Evolutionary conservation across 2,113 vertebrate genomes (phyloP).

Genomic region (Phaethornis superciliosus): DNA sequence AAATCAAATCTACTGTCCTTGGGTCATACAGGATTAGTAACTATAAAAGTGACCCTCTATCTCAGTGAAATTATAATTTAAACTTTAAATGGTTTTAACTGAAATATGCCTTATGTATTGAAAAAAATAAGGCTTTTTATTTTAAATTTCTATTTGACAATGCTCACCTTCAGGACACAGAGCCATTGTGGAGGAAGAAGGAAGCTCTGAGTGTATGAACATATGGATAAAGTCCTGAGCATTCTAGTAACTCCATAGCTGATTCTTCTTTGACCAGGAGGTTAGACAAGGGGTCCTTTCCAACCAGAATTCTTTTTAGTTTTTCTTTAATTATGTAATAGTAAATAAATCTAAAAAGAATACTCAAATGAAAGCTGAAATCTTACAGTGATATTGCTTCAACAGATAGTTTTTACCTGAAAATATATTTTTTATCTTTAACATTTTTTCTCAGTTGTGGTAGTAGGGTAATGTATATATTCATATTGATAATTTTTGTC

Average conservation of each 20-base stretch:
- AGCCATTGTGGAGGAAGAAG: not conserved
- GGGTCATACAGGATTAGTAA: slow-evolving; percentile 20
- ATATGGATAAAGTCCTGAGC: not conserved
- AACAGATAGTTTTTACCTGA: not conserved
- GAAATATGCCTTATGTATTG: not conserved
- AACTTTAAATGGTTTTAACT: slow-evolving; percentile 32
- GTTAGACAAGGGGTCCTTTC: not conserved
- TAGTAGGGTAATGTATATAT: not conserved
- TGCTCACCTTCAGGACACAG: not conserved
- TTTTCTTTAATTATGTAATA: not conserved
- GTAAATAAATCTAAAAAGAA: not conserved
- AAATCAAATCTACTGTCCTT: slow-evolving; percentile 43
- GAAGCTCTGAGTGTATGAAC: not conserved
- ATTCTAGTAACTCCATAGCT: not conserved
- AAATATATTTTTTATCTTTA: not conserved
- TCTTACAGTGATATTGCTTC: not conserved
- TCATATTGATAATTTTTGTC: not conserved
- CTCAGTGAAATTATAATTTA: slow-evolving; percentile 20
- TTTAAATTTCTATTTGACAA: not conserved
- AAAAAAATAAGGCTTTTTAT: not conserved
- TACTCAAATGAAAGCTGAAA: not conserved
- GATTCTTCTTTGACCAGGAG: not conserved
- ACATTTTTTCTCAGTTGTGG: not conserved
- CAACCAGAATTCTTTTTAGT: not conserved
- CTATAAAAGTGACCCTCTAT: slow-evolving; percentile 33